Conservation (phyloP, 2,888 invertebrate species). For the Epsilonema sp. region DNA sequence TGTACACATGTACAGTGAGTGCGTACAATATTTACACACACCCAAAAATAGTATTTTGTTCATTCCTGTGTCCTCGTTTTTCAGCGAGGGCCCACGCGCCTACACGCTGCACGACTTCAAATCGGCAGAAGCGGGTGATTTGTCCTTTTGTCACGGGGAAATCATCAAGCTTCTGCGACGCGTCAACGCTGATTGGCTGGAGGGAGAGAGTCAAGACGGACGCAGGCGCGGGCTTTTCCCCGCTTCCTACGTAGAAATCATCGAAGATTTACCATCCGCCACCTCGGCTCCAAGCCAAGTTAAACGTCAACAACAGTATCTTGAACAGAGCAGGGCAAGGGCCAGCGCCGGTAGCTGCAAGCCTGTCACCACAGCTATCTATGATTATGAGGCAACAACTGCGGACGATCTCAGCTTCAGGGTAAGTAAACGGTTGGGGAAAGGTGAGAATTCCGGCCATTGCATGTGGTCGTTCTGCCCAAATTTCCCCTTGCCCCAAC, state of each 20-base stretch:
- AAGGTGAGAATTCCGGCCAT: too few relatives aligned
- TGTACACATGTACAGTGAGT: too few relatives aligned
- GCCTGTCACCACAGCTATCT: conserved; percentile 1
- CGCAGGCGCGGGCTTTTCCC: conserved; percentile 7
- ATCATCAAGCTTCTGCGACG: conserved; percentile 1
- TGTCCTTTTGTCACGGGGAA: conserved; percentile 4
- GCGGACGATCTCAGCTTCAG: conserved; percentile 1
- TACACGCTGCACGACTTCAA: conserved; percentile 6
- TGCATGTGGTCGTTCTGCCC: too few relatives aligned
- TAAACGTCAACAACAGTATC: too few relatives aligned
- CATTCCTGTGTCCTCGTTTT: background rate
- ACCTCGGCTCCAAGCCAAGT: background rate
- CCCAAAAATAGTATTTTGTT: background rate
- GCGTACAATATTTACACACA: background rate
- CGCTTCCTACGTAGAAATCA: conserved; percentile 5
- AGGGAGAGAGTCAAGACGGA: conserved; percentile 4
- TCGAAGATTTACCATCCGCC: conserved; percentile 4
- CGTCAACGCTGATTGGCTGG: conserved; percentile 6
- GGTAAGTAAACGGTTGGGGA: too few relatives aligned
- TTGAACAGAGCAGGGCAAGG: too few relatives aligned
- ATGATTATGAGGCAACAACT: background rate
- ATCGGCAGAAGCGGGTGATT: background rate
- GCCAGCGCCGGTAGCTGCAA: background rate
- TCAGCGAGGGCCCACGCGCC: conserved; percentile 7
- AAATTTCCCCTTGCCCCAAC: too few relatives aligned